These are phyloP conservation scores for Diadromus collaris DNA, from an alignment of 2,888 invertebrate species.

Conservation along the genomic window DNA sequence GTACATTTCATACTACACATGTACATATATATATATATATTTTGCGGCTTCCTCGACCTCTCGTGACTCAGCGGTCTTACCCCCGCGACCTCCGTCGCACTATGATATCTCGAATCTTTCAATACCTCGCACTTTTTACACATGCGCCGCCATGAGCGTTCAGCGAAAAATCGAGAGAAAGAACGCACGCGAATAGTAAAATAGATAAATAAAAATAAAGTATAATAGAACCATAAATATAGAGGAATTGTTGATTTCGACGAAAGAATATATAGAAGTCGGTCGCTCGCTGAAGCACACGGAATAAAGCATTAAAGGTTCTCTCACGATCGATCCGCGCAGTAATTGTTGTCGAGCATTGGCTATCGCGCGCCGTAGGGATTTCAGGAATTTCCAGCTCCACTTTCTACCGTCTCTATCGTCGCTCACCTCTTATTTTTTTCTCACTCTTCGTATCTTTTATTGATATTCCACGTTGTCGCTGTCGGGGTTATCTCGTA, in stretches of 20 bases:
- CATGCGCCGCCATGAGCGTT: slow-evolving; percentile 13
- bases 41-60: slow-evolving; percentile 68
- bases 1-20: slow-evolving; percentile 27
- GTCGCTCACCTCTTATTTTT: background rate
- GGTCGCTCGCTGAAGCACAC: slow-evolving; percentile 10
- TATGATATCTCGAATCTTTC: slow-evolving; percentile 75
- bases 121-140: slow-evolving; percentile 70
- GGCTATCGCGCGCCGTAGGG: background rate
- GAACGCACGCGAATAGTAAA: background rate
- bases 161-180: background rate
- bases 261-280: background rate
- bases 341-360: slow-evolving; percentile 52
- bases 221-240: slow-evolving; percentile 18
- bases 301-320: slow-evolving; percentile 35
- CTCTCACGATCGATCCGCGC: slow-evolving; percentile 40
- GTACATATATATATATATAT: slow-evolving; percentile 32
- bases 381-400: slow-evolving; percentile 37
- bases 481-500: slow-evolving; percentile 17
- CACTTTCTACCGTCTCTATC: slow-evolving; percentile 12
- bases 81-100: slow-evolving; percentile 58
- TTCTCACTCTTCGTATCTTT: slow-evolving; percentile 4
- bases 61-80: slow-evolving; percentile 72
- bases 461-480: slow-evolving; percentile 21
- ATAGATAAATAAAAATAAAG: slow-evolving; percentile 9
- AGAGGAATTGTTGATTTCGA: slow-evolving; percentile 19